phyloP scores from a whole-genome alignment of 2,113 vertebrate species.

The Morphnarchus princeps region DNA sequence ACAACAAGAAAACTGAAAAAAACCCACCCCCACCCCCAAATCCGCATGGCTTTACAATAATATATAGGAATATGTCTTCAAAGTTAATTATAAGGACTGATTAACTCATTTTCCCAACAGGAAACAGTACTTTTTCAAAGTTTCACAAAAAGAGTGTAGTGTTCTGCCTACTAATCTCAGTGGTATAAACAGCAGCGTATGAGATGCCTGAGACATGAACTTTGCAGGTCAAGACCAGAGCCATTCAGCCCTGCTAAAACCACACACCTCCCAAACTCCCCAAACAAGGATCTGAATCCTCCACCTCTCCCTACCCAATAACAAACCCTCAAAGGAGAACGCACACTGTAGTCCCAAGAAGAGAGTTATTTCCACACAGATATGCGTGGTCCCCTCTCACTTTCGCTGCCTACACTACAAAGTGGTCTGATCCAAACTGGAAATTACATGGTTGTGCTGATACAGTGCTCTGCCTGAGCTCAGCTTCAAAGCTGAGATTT shows the following conservation, averaged over 20 bases:
- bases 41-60: not conserved
- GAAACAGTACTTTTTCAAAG: not conserved
- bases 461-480: not conserved
- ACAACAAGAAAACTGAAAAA: not conserved
- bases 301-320: not conserved
- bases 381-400: not conserved
- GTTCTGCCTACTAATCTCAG: not conserved
- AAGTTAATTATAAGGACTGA: not conserved
- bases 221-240: not conserved
- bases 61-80: not conserved
- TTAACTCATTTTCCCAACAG: too few relatives aligned
- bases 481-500: not conserved
- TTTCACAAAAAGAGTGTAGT: not conserved
- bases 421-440: not conserved
- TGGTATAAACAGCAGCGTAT: not conserved
- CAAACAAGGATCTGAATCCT: not conserved
- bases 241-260: not conserved
- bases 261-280: not conserved
- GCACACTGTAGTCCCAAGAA: not conserved
- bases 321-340: not conserved
- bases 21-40: accelerated
- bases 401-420: not conserved
- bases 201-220: not conserved
- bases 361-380: not conserved
- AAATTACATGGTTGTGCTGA: not conserved